Conservation (phyloP, 2,888 invertebrate genomes). For the Cheilosia vulpina region DNA sequence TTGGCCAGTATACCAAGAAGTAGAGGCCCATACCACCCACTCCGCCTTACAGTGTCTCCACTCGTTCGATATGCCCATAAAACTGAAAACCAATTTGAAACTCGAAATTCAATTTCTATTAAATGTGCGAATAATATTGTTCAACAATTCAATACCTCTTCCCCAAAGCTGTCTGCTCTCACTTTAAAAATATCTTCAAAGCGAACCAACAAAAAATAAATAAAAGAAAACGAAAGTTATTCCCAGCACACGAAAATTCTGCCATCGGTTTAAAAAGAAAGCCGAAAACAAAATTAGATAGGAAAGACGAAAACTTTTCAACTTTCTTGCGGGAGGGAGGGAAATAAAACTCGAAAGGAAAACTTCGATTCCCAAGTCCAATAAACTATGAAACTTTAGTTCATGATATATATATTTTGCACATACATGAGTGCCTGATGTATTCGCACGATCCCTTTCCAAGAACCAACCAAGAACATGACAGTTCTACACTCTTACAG, state of each 20-base stretch:
- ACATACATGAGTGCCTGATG: constrained; percentile 26
- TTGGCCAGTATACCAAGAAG: too few species aligned
- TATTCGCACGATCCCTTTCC: not conserved
- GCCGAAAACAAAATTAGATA: not conserved
- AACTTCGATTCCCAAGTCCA: constrained; percentile 59
- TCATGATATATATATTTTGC: constrained; percentile 43
- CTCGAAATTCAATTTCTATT: constrained; percentile 20
- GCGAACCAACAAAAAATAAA: not conserved
- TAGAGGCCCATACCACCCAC: too few species aligned
- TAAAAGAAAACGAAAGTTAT: too few species aligned
- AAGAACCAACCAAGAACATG: not conserved
- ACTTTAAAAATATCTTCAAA: constrained; percentile 18
- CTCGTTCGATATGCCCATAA: not conserved
- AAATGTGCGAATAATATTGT: constrained; percentile 41
- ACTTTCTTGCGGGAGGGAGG: not conserved
- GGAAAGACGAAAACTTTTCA: not conserved
- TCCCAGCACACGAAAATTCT: not conserved
- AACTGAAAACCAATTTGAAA: constrained; percentile 24
- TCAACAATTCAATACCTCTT: constrained; percentile 31
- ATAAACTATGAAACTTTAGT: constrained; percentile 61
- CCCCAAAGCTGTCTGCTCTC: constrained; percentile 17
- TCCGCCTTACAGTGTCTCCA: too few species aligned
- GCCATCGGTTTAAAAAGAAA: not conserved
- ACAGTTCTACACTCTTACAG: not conserved
- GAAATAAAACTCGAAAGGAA: constrained; percentile 21